Evolutionary conservation across 2,888 invertebrate genomes (phyloP).

Genomic region (Conomelus anceps): DNA sequence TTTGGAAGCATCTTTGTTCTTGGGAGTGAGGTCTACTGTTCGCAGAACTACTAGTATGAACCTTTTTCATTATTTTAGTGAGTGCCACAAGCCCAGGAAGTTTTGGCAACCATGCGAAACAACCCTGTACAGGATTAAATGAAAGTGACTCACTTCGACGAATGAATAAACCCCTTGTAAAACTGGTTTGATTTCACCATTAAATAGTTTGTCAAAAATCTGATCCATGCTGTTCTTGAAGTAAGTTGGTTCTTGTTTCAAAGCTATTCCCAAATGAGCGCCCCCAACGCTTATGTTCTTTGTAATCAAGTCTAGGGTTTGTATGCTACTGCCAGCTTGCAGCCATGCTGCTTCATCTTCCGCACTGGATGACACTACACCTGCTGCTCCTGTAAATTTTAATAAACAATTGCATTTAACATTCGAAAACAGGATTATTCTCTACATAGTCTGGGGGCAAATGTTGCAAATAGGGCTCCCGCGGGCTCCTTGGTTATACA

Average conservation of each 20-base stretch:
- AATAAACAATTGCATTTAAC: neutral
- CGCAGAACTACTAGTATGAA: too few relatives aligned
- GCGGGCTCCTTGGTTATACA: too few relatives aligned
- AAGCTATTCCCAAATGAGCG: neutral
- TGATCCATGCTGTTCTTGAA: neutral
- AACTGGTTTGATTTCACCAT: neutral
- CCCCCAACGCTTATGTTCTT: neutral
- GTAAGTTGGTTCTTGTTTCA: neutral
- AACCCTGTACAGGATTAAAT: too few relatives aligned
- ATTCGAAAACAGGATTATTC: too few relatives aligned
- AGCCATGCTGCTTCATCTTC: neutral
- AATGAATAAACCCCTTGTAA: neutral
- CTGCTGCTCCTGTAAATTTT: neutral
- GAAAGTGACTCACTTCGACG: neutral
- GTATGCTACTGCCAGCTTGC: neutral
- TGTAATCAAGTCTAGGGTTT: neutral
- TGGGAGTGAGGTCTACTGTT: too few relatives aligned
- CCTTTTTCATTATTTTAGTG: too few relatives aligned
- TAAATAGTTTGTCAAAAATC: neutral
- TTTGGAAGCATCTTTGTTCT: too few relatives aligned
- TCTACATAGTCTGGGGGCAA: too few relatives aligned
- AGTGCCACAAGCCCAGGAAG: too few relatives aligned
- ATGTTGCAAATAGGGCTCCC: too few relatives aligned
- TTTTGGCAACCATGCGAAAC: too few relatives aligned
- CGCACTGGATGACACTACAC: neutral